Evolutionary conservation across 1,140 invertebrate species (phyloP), one percentile per base, ranked within the genome.

Genomic region (Cylas formicarius): DNA sequence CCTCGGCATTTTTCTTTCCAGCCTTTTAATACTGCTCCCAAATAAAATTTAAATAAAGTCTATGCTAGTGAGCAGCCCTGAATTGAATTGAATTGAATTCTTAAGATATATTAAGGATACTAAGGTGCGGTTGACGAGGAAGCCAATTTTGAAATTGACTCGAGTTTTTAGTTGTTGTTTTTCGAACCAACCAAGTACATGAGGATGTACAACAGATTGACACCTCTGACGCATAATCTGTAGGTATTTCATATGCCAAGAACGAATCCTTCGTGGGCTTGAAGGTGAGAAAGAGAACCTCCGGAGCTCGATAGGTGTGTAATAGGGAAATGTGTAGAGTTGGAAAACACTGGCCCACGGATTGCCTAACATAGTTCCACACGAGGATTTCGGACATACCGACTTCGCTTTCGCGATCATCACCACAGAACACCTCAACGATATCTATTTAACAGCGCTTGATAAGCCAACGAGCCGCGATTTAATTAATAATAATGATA

Each of bases 181-280:
- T 44, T 44, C 26, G 41, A 52, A 2, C 62, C 45, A 1, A 62
- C 28, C 13, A 34, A 38, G 23, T 52, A 52, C 41, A 20, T 45
- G 17, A 33, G 39, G 43, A 19, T 32, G 22, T 55, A 55, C 33
- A 43, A 42, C 11, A 34, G 18, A 9, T 22, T 37, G 14, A 29
- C 13, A 18, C 45, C 53, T 24, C 50, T 45, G n/a, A 3, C 18
- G 1, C 52, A 55, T 16, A 29, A 52, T 44, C 13, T 56, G 9
- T 4, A 8, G 47, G 35, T 10, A n/a, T 53, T 18, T 49, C 49
- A 46, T 48, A 39, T 27, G 24, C 17, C 9, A n/a, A 26, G n/a
- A 22, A 21, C 11, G 51, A 53, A 33, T 32, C 27, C 18, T 41
- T 42, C 28, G 26, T 36, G 5, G 44, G 31, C 16, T 13, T 0